Evolutionary conservation across 2,888 invertebrate genomes (phyloP).

Genomic region (Stenodema calcarata): DNA sequence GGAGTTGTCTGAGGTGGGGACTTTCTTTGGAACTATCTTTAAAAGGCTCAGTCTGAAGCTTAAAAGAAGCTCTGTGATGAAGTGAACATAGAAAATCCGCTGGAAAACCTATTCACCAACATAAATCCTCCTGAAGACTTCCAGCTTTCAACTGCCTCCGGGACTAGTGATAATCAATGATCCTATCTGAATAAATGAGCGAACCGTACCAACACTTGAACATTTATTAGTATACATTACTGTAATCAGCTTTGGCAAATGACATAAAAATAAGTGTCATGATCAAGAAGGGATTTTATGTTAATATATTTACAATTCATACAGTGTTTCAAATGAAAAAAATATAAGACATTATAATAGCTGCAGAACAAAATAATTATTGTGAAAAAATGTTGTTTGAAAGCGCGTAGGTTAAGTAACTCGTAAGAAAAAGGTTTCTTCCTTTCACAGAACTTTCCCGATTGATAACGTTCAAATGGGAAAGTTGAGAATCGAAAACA

Average conservation of each 20-base stretch:
- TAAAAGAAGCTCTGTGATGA: too few relatives aligned
- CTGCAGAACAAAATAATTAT: background rate
- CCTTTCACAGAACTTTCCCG: background rate
- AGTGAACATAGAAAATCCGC: too few relatives aligned
- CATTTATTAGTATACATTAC: background rate
- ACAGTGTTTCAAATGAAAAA: conserved; percentile 18
- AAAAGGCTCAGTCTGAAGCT: too few relatives aligned
- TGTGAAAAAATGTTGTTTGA: background rate
- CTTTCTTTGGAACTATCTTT: too few relatives aligned
- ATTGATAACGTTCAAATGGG: background rate
- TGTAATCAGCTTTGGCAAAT: conserved; percentile 13
- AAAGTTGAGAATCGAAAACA: background rate
- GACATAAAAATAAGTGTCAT: conserved; percentile 7
- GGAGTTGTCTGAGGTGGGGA: too few relatives aligned
- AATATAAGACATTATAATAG: background rate
- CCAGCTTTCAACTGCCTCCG: too few relatives aligned
- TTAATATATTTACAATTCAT: conserved; percentile 30
- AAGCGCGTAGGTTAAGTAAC: conserved; percentile 27
- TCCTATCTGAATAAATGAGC: background rate
- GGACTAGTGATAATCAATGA: background rate
- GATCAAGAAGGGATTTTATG: background rate
- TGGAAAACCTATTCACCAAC: too few relatives aligned
- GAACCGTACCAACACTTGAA: background rate
- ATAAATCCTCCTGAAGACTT: too few relatives aligned
- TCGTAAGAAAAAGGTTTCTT: background rate